Conservation (phyloP, 2,113 vertebrate species). For the Leptobrachium ailaonicum region DNA sequence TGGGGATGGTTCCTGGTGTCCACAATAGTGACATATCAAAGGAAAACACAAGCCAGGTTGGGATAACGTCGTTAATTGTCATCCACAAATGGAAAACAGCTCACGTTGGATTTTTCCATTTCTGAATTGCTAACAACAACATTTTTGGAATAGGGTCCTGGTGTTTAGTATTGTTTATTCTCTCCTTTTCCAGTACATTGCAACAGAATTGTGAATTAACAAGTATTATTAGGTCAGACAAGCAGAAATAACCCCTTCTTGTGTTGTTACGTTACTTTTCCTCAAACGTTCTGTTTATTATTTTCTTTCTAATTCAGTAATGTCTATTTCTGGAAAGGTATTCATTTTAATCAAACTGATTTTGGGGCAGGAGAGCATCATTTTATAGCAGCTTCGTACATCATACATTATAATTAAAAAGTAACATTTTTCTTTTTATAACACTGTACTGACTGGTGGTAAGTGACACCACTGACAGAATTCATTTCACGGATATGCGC, state of each 20-base stretch:
- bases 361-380: neutral
- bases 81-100: too few relatives aligned
- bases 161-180: constrained; percentile 1
- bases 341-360: neutral
- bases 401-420: constrained; percentile 5
- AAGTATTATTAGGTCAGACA: constrained; percentile 10
- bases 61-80: too few relatives aligned
- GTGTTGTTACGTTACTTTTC: neutral
- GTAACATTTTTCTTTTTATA: neutral
- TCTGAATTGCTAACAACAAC: too few relatives aligned
- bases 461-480: neutral
- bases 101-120: too few relatives aligned
- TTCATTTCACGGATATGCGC: neutral
- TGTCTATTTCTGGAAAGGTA: neutral
- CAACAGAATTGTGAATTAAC: neutral
- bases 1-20: too few relatives aligned
- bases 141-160: neutral
- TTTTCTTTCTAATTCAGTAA: neutral
- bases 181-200: neutral
- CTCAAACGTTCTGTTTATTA: neutral
- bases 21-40: too few relatives aligned
- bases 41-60: too few relatives aligned
- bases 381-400: neutral
- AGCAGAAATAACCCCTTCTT: neutral
- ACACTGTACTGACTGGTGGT: neutral